Base-by-base conservation (phyloP, 2,113 vertebrate genomes). In the Oryzias melastigma region DNA sequence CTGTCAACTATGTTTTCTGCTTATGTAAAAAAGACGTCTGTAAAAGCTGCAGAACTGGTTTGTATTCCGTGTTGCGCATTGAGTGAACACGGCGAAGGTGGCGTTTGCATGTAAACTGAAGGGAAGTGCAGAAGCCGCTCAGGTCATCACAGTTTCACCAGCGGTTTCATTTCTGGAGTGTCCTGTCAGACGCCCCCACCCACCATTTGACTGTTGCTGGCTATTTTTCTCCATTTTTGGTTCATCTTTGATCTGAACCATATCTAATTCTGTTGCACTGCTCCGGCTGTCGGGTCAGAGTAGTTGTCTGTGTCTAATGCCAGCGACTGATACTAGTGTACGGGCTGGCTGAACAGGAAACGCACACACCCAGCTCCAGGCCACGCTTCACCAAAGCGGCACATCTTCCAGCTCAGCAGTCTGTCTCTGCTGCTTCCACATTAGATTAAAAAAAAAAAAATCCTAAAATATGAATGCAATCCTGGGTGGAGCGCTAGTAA, bases 331-430 rank as follows among this genome's bases (percentile, higher is more conserved):
- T 66, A 49, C 62, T 58, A 55, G 66, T 72, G 59, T 68, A 20
- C 49, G 52, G 54, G 62, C 74, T 58, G 70, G 83, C 73, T 77
- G 44, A 65, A 77, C 65, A 73, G 71, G 78, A 79, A 77, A 50
- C 53, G 52, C 48, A 73, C 29, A 54, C 58, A 67, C 58, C 52
- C 52, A 44, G 61, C 72, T 78, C 46, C 20, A 55, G 80, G 83
- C 54, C 59, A 65, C 12, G 7, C 66, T 54, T 77, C 71, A 70
- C 66, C 63, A 68, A 82, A 57, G 40, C 49, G 40, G 50, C 55
- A 35, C 54, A 65, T 40, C 44, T 46, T 55, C 27, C 47, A 10
- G 52, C 47, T 56, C 57, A 56, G 53, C 55, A 52, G 27, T 68
- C 14, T 24, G 49, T 58, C 49, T 70, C 54, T 20, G 22, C 5